Evolutionary conservation across 2,888 invertebrate species (phyloP), one percentile per base, ranked within the genome.

Genomic region (Lamellibrachia columna): DNA sequence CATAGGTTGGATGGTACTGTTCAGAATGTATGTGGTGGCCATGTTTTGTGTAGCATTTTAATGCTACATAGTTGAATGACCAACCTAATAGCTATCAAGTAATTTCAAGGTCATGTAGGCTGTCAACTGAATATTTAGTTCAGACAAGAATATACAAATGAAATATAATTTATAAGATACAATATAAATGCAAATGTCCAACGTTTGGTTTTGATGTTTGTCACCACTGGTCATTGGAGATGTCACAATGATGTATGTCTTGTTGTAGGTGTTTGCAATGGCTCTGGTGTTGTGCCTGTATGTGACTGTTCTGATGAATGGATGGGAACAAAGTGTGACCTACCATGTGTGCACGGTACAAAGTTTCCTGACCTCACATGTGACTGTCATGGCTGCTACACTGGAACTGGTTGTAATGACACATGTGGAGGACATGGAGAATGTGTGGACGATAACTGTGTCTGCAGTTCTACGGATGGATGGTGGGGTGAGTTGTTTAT

Each of bases 251-350:
- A 15, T 15, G n/a, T 22, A 75, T n/a, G 75, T 75, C 22, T 75
- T 22, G n/a, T 15, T 75, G 75, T 75, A 75, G 75, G 75, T 75
- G 75, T 75, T 75, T 75, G 75, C 22, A 75, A 75, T 15, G 75
- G 75, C 22, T 75, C 75, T 6, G 75, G 75, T 15, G 75, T 4
- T 75, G 75, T 75, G 40, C 94, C 94, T 9, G 58, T 60, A 11
- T 94, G 94, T 90, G 40, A 53, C 15, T 94, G 94, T 92, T 55
- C 92, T 3, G 22, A 53, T 0, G 94, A 94, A 8, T 95, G 94
- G 94, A 95, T 95, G 94, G 95, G 95, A 6, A 92, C 93, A 52
- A 93, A 93, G 53, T 95, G 95, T 93, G 93, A 94, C 9, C 93
- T 94, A 52, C 93, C 94, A 11, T 95, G 95, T 94, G 94, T 94